Conservation (phyloP, 1,140 invertebrate genomes). For the Polypedilum vanderplanki region DNA sequence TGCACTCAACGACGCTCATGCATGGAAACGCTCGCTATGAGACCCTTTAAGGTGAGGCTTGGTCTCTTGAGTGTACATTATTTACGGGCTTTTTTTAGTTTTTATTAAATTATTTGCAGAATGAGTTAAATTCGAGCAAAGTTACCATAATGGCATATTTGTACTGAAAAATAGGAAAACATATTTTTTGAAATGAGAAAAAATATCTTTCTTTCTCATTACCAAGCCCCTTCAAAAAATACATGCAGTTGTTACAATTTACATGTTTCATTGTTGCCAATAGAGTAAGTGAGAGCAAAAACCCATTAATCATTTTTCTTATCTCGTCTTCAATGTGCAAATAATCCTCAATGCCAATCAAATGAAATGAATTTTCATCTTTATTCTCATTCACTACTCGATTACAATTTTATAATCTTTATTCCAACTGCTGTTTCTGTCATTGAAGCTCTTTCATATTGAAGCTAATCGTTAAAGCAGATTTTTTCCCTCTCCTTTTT, state of each 20-base stretch:
- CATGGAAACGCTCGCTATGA: too few relatives aligned
- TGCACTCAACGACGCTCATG: too few relatives aligned
- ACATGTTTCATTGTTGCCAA: neutral
- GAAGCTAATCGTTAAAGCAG: neutral
- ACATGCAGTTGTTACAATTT: neutral
- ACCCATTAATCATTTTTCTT: neutral
- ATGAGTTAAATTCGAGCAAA: too few relatives aligned
- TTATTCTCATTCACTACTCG: neutral
- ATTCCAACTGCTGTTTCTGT: neutral
- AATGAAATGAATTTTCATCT: conserved; percentile 13
- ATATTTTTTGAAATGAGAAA: too few relatives aligned
- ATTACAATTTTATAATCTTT: conserved; percentile 15
- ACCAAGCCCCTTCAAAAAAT: neutral
- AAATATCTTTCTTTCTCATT: too few relatives aligned
- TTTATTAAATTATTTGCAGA: too few relatives aligned
- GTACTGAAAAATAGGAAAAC: too few relatives aligned
- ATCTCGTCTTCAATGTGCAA: conserved; percentile 11
- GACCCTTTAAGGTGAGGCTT: too few relatives aligned
- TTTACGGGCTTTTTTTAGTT: too few relatives aligned
- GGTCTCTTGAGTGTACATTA: too few relatives aligned
- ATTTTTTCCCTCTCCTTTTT: neutral
- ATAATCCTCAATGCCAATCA: conserved; percentile 17
- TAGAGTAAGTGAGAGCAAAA: neutral
- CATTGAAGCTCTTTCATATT: neutral
- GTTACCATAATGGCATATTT: too few relatives aligned